Evolutionary conservation across 92 coral and sea anemone species (phyloP).

Genomic region (Heteractis magnifica): DNA sequence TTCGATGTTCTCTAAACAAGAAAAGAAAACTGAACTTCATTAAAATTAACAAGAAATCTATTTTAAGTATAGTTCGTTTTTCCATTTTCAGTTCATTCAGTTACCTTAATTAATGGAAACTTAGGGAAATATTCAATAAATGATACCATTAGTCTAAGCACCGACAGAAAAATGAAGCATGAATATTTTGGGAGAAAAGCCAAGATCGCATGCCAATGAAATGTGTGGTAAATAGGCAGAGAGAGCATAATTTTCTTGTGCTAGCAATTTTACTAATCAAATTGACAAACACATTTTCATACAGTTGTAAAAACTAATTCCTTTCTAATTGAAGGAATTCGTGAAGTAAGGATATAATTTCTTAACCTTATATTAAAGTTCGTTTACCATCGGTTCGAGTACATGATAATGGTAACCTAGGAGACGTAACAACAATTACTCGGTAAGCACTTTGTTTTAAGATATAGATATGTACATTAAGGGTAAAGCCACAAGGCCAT

Average conservation of each 20-base stretch:
- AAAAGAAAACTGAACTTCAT: neutral
- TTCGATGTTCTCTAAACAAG: neutral
- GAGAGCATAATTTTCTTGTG: neutral
- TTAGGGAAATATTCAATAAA: no score
- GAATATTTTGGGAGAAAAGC: neutral
- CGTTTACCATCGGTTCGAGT: neutral
- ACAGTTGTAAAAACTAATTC: neutral
- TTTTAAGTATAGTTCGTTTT: no score
- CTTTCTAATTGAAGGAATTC: neutral
- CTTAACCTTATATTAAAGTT: neutral
- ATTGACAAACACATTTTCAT: neutral
- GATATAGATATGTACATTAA: slow-evolving; percentile 1
- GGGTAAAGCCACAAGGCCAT: neutral
- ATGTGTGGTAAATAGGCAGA: neutral
- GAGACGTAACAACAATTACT: neutral
- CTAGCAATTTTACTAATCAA: neutral
- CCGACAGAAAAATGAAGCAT: neutral
- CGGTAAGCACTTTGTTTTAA: neutral
- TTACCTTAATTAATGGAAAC: no score
- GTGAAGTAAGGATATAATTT: neutral
- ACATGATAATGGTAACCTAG: neutral
- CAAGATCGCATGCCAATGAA: neutral
- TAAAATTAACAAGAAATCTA: no score
- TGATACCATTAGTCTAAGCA: no score
- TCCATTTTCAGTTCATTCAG: no score